Percentiles rank a stretch among this genome's conserved stretches.
These are phyloP conservation scores for Lagria hirta DNA, from an alignment of 2,888 invertebrate species.

Conservation along the genomic window DNA sequence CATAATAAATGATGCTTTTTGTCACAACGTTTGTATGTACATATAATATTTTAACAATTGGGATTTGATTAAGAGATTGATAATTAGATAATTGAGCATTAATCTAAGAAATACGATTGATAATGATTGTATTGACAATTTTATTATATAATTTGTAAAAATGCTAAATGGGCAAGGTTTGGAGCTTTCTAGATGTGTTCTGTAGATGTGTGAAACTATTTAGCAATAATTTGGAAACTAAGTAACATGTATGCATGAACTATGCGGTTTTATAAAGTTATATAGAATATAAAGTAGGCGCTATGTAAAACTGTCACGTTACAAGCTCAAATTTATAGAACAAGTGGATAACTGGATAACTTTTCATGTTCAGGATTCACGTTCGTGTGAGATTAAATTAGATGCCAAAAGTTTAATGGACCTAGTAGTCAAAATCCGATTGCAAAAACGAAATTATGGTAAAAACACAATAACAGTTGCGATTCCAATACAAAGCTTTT, in stretches of 20 bases:
- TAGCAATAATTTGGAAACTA: slow-evolving; percentile 34
- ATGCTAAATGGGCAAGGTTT: too few species aligned
- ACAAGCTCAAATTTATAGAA: slow-evolving; percentile 51
- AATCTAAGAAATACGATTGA: too few species aligned
- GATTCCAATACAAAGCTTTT: slow-evolving; percentile 1
- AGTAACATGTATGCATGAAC: slow-evolving; percentile 32
- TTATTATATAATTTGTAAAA: too few species aligned
- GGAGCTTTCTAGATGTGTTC: slow-evolving; percentile 5
- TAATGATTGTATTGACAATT: too few species aligned
- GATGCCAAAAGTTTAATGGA: slow-evolving; percentile 46
- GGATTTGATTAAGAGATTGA: too few species aligned
- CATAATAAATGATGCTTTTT: too few species aligned
- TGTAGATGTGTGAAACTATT: too few species aligned
- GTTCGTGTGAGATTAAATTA: slow-evolving; percentile 49
- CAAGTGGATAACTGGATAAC: slow-evolving; percentile 51
- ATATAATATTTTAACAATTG: too few species aligned
- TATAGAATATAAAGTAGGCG: slow-evolving; percentile 47
- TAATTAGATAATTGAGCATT: too few species aligned
- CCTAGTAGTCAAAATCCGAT: slow-evolving; percentile 25
- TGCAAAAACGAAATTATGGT: slow-evolving; percentile 8
- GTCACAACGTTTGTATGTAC: too few species aligned
- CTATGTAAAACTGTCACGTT: slow-evolving; percentile 52
- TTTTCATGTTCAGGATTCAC: slow-evolving; percentile 46
- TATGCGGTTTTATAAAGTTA: slow-evolving; percentile 39
- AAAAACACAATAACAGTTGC: slow-evolving; percentile 5